phyloP scores from a whole-genome alignment of 2,797 vertebrate species.

The Macropodus opercularis region DNA sequence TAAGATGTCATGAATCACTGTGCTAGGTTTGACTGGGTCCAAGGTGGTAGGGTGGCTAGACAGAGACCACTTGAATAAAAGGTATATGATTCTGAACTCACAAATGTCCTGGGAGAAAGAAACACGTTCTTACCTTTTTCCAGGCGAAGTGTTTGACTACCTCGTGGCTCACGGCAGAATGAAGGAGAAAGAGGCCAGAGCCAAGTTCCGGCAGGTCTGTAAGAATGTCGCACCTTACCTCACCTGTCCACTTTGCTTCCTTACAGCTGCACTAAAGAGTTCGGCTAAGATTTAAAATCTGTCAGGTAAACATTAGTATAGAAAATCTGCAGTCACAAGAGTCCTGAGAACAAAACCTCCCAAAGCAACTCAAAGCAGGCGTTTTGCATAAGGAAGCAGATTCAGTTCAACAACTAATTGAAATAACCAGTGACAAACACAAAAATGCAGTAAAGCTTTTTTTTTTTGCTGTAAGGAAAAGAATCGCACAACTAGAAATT shows the following conservation, averaged over 20 bases:
- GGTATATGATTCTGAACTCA: too few relatives aligned
- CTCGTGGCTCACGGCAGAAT: conserved; percentile 89
- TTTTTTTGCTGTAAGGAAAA: too few relatives aligned
- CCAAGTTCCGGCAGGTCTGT: conserved; percentile 93
- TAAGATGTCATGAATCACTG: too few relatives aligned
- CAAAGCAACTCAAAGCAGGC: background rate
- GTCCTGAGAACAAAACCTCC: too few relatives aligned
- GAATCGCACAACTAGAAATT: background rate
- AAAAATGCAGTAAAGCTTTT: background rate
- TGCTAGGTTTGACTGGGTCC: too few relatives aligned
- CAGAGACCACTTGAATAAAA: too few relatives aligned
- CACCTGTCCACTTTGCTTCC: too few relatives aligned
- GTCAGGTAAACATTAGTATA: background rate
- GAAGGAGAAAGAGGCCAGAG: conserved; percentile 95
- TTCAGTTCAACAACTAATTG: too few relatives aligned
- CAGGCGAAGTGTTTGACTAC: conserved; percentile 98
- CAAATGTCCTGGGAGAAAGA: too few relatives aligned
- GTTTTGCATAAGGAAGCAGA: too few relatives aligned
- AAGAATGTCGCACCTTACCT: background rate
- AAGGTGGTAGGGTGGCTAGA: too few relatives aligned
- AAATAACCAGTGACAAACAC: too few relatives aligned
- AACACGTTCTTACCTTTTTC: background rate
- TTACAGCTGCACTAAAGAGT: background rate
- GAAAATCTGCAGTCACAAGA: background rate
- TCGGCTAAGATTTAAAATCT: background rate